phyloP scores from a whole-genome alignment of 2,888 invertebrate genomes.

The Cryptocephalus primarius region DNA sequence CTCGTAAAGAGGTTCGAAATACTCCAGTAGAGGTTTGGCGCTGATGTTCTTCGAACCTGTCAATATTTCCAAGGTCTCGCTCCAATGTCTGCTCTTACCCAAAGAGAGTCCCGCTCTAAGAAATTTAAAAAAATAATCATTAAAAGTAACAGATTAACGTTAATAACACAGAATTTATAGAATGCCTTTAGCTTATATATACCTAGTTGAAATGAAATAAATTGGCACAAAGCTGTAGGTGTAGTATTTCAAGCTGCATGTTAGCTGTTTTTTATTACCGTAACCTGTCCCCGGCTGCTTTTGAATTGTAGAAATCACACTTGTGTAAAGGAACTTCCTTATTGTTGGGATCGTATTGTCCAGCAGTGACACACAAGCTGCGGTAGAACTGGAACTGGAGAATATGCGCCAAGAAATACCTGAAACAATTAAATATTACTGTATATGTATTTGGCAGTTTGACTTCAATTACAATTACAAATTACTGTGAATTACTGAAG shows the following conservation, averaged over 20 bases:
- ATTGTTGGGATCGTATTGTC: slow-evolving; percentile 44
- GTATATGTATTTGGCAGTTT: neutral
- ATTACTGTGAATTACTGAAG: too few relatives aligned
- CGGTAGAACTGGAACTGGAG: slow-evolving; percentile 70
- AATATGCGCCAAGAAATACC: slow-evolving; percentile 56
- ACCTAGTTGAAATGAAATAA: too few relatives aligned
- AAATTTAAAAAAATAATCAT: slow-evolving; percentile 12
- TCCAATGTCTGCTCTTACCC: slow-evolving; percentile 44
- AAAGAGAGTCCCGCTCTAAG: slow-evolving; percentile 40
- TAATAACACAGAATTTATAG: neutral
- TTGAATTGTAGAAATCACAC: slow-evolving; percentile 27
- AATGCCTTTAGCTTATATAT: neutral
- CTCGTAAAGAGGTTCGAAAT: slow-evolving; percentile 45
- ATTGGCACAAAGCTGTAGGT: too few relatives aligned
- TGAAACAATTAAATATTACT: slow-evolving; percentile 17
- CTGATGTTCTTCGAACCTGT: slow-evolving; percentile 46
- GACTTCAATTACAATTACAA: too few relatives aligned
- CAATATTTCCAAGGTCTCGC: slow-evolving; percentile 46
- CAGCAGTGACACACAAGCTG: slow-evolving; percentile 56
- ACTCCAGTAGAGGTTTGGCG: slow-evolving; percentile 44
- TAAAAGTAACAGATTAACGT: neutral
- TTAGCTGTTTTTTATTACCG: slow-evolving; percentile 33
- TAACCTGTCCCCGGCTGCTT: slow-evolving; percentile 36
- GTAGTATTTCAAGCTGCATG: too few relatives aligned
- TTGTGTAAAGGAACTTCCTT: slow-evolving; percentile 25